Evolutionary conservation across 2,797 vertebrate genomes (phyloP).

Genomic region (Gallinago nigripennis): DNA sequence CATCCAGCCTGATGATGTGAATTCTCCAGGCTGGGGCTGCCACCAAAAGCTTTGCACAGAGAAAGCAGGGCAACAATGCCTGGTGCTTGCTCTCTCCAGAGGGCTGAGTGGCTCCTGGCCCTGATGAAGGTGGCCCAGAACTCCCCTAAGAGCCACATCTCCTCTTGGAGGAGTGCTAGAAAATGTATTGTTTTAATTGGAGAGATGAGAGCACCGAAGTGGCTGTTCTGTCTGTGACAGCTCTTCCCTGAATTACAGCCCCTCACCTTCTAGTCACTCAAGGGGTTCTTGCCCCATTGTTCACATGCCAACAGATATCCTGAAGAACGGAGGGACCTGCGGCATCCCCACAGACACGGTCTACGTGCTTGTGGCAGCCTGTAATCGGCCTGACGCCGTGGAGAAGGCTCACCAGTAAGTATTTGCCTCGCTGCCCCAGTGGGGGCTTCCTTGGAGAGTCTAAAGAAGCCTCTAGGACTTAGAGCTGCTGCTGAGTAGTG

Average conservation of each 20-base stretch:
- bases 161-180: not conserved
- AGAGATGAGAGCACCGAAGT: not conserved
- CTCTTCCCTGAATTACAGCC: not conserved
- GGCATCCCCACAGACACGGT: constrained; percentile 91
- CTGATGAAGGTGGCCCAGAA: not conserved
- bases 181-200: not conserved
- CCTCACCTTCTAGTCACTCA: not conserved
- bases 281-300: not conserved
- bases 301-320: constrained; percentile 80
- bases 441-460: not conserved
- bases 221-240: not conserved
- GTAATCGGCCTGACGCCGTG: constrained; percentile 86
- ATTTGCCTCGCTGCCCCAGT: not conserved
- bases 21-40: not conserved
- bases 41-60: not conserved
- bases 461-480: not conserved
- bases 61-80: not conserved
- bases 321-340: constrained; percentile 88
- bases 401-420: constrained; percentile 87
- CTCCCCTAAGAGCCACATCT: not conserved
- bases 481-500: rapidly evolving
- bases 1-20: not conserved
- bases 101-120: not conserved
- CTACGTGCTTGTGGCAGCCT: constrained; percentile 90
- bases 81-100: not conserved